Base-by-base conservation (phyloP, 2,797 vertebrate species). In the Hypotaenidia okinawae region DNA sequence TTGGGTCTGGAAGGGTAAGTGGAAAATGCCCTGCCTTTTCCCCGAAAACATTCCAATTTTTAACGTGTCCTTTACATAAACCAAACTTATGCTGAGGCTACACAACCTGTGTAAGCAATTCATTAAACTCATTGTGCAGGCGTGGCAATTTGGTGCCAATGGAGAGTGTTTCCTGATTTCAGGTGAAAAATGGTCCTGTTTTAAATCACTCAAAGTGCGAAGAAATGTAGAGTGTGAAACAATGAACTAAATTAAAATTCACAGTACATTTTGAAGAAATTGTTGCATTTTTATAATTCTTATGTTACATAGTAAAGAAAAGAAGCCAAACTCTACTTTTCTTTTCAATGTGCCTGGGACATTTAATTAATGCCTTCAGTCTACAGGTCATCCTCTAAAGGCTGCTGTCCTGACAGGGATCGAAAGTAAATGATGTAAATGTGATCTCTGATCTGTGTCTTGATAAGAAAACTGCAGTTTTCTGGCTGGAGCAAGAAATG, bases 11-110 rank as follows among this genome's bases (percentile, higher is more conserved):
- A 91, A 95, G 74, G 80, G 74, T 89, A 93, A 84, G 73, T 84
- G 87, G 85, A 96, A 95, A 94, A 41, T 76, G 58, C 83, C 77
- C 85, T 90, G 85, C 83, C 93, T 94, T 94, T 93, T 52, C 54
- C 90, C 61, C 22, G 5, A 11, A 49, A 87, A 54, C 87, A 75
- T 92, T 95, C 81, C 64, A 87, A 25, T 80, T 88, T 83, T 93
- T 83, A 87, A 72, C 72, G 84, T 14, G 45, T 72, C 64, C 43
- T 88, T 85, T 75, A n/a, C 77, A n/a, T 83, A 90, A 93, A 79
- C 75, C 89, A 79, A 76, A 89, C 57, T 82, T 90, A 76, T 57
- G 62, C 19, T 69, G n/a, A 78, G 76, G 81, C 75, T 94, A 12
- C 35, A 77, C 24, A 85, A 77, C 13, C 3, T 45, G 54, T 8